Percentiles rank a stretch among this genome's conserved stretches.
phyloP scores from a whole-genome alignment of 2,797 vertebrate genomes.

The Phataginus tetradactyla region DNA sequence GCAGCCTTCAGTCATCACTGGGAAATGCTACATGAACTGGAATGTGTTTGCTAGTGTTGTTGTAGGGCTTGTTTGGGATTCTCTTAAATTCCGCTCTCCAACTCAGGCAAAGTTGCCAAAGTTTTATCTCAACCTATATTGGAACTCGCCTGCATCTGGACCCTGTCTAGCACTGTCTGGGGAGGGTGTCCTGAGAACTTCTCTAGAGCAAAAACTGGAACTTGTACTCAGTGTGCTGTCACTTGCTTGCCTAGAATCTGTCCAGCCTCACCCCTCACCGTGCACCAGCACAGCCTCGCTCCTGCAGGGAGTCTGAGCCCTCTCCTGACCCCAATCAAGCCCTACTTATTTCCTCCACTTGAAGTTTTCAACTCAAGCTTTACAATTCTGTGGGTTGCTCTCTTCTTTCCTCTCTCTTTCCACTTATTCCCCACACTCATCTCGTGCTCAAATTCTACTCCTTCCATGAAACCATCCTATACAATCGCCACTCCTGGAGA shows the following conservation, averaged over 20 bases:
- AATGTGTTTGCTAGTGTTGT: not conserved
- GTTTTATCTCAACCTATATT: not conserved
- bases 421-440: not conserved
- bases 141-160: not conserved
- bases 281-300: not conserved
- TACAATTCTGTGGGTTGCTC: not conserved
- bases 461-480: not conserved
- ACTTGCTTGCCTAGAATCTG: not conserved
- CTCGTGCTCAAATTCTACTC: not conserved
- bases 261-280: not conserved
- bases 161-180: not conserved
- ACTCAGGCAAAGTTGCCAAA: not conserved
- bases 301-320: not conserved
- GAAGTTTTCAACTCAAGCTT: not conserved
- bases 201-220: not conserved
- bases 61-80: not conserved
- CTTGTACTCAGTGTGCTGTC: not conserved
- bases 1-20: not conserved
- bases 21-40: not conserved
- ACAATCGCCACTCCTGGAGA: not conserved
- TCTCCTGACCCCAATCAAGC: not conserved
- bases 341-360: not conserved
- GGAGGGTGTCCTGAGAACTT: conserved; percentile 12
- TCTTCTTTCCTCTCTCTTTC: not conserved
- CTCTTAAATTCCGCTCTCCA: not conserved